Evolutionary conservation across 2,797 vertebrate species (phyloP).

Genomic region (Crenuchus spilurus): DNA sequence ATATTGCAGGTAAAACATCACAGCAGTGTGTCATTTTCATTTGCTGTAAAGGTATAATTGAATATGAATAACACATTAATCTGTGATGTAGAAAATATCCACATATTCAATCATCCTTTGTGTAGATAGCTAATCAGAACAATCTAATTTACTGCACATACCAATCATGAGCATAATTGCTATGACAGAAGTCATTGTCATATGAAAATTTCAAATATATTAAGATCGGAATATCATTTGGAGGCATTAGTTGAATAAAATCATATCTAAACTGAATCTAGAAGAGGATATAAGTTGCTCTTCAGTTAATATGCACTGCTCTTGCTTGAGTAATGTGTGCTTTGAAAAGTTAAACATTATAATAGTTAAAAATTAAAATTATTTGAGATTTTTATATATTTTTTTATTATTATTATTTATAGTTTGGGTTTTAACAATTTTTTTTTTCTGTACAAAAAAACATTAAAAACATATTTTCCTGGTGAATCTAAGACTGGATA

Average conservation of each 20-base stretch:
- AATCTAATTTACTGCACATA: slow-evolving; percentile 36
- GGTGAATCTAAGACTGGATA: neutral
- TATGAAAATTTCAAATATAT: slow-evolving; percentile 25
- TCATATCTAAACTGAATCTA: neutral
- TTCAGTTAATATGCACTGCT: neutral
- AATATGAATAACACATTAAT: slow-evolving; percentile 23
- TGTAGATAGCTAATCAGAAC: slow-evolving; percentile 39
- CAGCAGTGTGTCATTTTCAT: slow-evolving; percentile 10
- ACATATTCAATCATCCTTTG: slow-evolving; percentile 25
- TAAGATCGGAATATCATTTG: slow-evolving; percentile 23
- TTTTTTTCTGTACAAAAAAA: no score
- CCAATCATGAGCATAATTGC: slow-evolving; percentile 37
- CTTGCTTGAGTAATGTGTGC: no score
- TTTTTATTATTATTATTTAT: no score
- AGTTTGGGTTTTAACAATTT: no score
- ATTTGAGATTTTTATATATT: no score
- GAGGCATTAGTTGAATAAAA: slow-evolving; percentile 13
- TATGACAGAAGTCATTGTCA: slow-evolving; percentile 27
- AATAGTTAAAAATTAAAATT: no score
- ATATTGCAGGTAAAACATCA: neutral
- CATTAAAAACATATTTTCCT: no score
- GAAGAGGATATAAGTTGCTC: neutral
- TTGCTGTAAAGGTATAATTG: neutral
- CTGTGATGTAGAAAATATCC: slow-evolving; percentile 11
- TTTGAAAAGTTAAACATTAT: no score